Base-by-base conservation (phyloP, 1,140 invertebrate species). In the Yoshiicerus persimilis region DNA sequence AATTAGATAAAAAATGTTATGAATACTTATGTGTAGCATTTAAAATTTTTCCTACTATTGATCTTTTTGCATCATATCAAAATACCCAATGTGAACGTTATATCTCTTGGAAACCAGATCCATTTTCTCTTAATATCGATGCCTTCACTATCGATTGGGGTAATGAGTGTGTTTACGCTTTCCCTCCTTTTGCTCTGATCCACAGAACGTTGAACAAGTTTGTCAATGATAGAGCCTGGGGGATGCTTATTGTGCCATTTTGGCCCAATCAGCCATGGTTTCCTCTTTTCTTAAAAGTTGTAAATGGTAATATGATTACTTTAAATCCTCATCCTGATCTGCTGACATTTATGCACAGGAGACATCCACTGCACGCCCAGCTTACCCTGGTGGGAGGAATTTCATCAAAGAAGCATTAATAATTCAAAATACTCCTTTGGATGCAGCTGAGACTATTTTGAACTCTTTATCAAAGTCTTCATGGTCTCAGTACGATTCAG, bases 241-340 rank as follows among this genome's bases (percentile, higher is more conserved):
- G 87, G 4, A 86, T 88, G 10, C 5, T 85, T 10, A 62, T 88
- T 25, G 87, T 88, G 9, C 87, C 87, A 20, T 5, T 23, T 5
- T 88, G 87, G 87, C 39, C 39, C 36, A 56, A 39, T 8, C 39
- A 41, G 13, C 39, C 39, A 6, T 41, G 39, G 39, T 41, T 8
- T 41, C 39, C 39, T 6, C 39, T 41, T 41, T 41, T 41, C 13
- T 8, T 41, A 13, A 41, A 41, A 41, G 6, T 8, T 13, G 13
- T 6, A 41, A 41, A 8, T 8, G 6, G 6, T 41, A 41, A 41
- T 6, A 41, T 41, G 13, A 41, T 41, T 13, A 41, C 13, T 41
- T 8, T 41, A 13, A 13, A 41, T 8, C 39, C 39, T 8, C 6
- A 41, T 41, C 39, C 39, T 41, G 39, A 41, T 13, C 39, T 41